phyloP scores from a whole-genome alignment of 1,140 invertebrate genomes.

The Zophobas morio region DNA sequence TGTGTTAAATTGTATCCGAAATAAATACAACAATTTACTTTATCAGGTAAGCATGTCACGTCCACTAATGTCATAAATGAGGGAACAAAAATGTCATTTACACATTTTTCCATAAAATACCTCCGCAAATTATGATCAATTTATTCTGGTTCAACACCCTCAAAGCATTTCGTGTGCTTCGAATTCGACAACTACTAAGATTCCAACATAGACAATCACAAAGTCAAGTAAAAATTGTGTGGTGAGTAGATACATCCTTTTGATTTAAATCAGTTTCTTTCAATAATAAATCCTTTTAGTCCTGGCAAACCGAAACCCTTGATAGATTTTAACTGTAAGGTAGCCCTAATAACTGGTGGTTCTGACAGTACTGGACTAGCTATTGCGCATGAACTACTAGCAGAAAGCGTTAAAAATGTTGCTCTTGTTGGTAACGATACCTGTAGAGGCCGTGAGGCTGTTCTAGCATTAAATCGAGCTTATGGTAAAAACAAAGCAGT shows the following conservation, averaged over 20 bases:
- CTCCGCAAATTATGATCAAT: no score
- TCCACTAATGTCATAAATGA: no score
- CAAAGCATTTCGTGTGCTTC: no score
- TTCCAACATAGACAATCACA: neutral
- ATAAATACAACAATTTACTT: no score
- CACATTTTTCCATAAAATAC: no score
- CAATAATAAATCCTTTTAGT: constrained; percentile 1
- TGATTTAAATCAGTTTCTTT: neutral
- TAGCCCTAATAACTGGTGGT: constrained; percentile 61
- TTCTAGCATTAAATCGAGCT: constrained; percentile 57
- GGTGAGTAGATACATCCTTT: neutral
- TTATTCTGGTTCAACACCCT: no score
- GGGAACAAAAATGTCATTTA: no score
- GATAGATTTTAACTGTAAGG: constrained; percentile 56
- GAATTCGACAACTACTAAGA: no score
- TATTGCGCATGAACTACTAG: constrained; percentile 59
- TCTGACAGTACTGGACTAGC: constrained; percentile 61
- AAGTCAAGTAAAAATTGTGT: neutral
- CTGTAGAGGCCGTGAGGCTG: constrained; percentile 59
- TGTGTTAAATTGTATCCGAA: no score
- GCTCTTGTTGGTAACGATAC: constrained; percentile 59
- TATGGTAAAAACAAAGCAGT: constrained; percentile 60
- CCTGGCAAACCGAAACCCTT: constrained; percentile 27
- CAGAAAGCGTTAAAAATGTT: constrained; percentile 55
- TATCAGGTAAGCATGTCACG: no score